Percentiles rank a stretch among this genome's conserved stretches.
Conservation (phyloP, 2,797 vertebrate species). For the Amblyraja radiata region DNA sequence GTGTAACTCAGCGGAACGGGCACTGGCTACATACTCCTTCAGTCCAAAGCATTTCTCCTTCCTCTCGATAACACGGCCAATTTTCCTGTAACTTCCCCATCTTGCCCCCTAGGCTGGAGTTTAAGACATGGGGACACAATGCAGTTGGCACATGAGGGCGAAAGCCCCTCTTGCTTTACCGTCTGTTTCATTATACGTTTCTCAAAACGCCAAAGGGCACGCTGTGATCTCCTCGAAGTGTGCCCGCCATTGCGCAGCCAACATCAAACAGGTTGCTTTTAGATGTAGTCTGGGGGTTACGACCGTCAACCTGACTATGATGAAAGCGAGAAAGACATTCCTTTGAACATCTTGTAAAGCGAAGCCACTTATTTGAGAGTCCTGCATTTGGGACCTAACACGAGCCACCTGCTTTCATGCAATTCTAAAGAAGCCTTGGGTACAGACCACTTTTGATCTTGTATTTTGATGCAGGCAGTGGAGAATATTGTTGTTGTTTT, state of each 20-base stretch:
- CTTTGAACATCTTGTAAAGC: conserved; percentile 18
- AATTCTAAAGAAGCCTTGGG: background rate
- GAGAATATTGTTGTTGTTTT: background rate
- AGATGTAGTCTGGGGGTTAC: background rate
- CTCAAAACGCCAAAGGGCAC: background rate
- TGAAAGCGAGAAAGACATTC: background rate
- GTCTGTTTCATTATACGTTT: background rate
- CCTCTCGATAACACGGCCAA: no score
- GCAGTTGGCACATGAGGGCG: no score
- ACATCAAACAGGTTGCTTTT: conserved; percentile 25
- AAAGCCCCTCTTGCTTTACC: background rate
- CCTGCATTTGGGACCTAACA: background rate
- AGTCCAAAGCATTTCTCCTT: no score
- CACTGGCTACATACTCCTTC: no score
- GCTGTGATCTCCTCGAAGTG: background rate
- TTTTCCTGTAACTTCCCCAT: no score
- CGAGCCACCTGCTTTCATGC: background rate
- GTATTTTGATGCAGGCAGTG: background rate
- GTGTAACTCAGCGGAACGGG: no score
- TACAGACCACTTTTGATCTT: background rate
- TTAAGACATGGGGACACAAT: background rate
- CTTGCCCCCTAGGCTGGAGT: no score
- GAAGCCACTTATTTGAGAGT: background rate
- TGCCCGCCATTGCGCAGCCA: background rate
- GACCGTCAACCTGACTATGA: background rate